Base-by-base conservation (phyloP, 1,140 invertebrate species). In the Cyphomyrmex costatus region DNA sequence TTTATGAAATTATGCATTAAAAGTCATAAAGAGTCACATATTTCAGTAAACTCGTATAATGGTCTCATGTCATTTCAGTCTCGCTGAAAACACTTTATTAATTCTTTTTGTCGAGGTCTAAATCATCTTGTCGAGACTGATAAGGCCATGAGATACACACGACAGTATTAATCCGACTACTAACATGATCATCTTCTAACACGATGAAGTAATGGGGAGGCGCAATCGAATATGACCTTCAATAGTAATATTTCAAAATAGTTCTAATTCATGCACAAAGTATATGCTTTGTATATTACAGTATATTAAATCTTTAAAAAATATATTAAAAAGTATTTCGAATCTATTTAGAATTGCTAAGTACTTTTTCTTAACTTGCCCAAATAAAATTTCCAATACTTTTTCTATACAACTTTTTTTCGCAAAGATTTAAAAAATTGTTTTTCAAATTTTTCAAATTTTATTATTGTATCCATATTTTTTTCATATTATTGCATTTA, bases 91-190 rank as follows among this genome's bases (percentile, higher is more conserved):
- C 90, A 73, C n/a, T n/a, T n/a, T 88, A 92, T 93, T 93, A 92
- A 93, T 93, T 86, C 85, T 86, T 88, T 83, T 74, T 74, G 88
- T 88, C 79, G 86, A 60, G 78, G 89, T 83, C 85, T 91, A 88
- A 91, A 91, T 91, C 86, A 89, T 89, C 87, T 86, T 85, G 74
- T 89, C 89, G 90, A 91, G 87, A 85, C 82, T 91, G 63, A 87
- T 76, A 80, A 86, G 66, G 46, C 61, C 58, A 76, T 63, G 70
- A 85, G 53, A 87, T 68, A 66, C 78, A 63, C 61, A 60, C 70
- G 84, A 65, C 60, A 60, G 19, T 49, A 79, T 79, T 85, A 79
- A 65, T 80, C 46, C 53, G 36, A 21, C 36, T 51, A 27, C 7
- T 78, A 66, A 85, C 42, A 16, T 30, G 49, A 77, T 85, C 21